A percentile compares a stretch with the other conserved stretches of the same genome.
Conservation (phyloP, 2,888 invertebrate genomes). For the Ganaspis brasiliensis region DNA sequence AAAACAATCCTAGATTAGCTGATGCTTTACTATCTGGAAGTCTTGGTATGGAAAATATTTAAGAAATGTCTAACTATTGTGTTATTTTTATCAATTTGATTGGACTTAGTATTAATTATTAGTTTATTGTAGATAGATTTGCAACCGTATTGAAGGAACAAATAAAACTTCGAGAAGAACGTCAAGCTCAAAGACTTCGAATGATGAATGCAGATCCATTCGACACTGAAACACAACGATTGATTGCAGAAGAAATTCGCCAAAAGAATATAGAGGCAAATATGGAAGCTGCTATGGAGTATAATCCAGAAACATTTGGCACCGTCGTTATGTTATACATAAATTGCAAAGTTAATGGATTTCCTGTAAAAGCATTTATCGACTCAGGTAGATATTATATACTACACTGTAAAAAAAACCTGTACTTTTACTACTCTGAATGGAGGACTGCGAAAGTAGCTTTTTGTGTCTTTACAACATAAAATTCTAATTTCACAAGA, state of each 20-base stretch:
- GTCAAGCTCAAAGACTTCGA: slow-evolving; percentile 91
- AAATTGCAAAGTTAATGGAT: slow-evolving; percentile 97
- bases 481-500: no score
- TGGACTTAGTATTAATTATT: not conserved
- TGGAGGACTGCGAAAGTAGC: no score
- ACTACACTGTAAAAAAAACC: slow-evolving; percentile 43
- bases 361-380: slow-evolving; percentile 98
- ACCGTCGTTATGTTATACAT: slow-evolving; percentile 99
- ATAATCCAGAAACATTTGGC: slow-evolving; percentile 98
- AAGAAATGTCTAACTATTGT: no score
- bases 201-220: slow-evolving; percentile 97
- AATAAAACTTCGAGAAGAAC: slow-evolving; percentile 89
- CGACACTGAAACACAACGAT: slow-evolving; percentile 95
- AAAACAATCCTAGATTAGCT: slow-evolving; percentile 95
- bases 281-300: slow-evolving; percentile 99
- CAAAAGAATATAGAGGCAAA: slow-evolving; percentile 98
- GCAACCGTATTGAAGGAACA: slow-evolving; percentile 90
- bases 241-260: slow-evolving; percentile 97
- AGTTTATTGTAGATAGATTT: slow-evolving; percentile 86
- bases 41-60: slow-evolving; percentile 83
- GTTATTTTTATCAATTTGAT: not conserved
- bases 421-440: no score
- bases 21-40: slow-evolving; percentile 94
- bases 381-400: slow-evolving; percentile 88
- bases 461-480: no score